A percentile compares a stretch with the other conserved stretches of the same genome.
Conservation (phyloP, 1,140 invertebrate species). For the Wasmannia auropunctata region DNA sequence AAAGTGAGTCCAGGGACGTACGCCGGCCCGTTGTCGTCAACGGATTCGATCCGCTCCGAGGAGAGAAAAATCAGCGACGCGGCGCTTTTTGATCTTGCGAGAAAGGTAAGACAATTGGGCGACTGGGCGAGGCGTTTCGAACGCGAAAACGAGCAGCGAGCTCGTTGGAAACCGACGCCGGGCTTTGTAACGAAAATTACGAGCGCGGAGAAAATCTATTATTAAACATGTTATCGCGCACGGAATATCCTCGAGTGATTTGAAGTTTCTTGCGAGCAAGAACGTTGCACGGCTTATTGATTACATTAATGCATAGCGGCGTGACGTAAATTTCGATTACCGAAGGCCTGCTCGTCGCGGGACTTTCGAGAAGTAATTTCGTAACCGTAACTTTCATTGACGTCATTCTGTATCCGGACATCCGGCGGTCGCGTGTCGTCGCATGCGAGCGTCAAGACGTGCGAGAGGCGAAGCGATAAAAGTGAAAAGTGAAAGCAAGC, state of each 20-base stretch:
- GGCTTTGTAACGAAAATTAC: neutral
- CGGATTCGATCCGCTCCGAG: neutral
- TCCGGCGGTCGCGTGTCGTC: constrained; percentile 37
- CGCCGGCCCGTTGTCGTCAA: neutral
- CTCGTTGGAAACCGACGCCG: neutral
- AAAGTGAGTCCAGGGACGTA: constrained; percentile 77
- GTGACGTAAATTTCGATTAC: neutral
- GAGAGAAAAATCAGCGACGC: neutral
- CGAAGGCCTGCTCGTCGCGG: neutral
- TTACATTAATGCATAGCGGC: neutral
- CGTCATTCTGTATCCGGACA: constrained; percentile 40
- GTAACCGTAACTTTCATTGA: constrained; percentile 32
- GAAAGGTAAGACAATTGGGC: constrained; percentile 8
- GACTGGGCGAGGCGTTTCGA: neutral
- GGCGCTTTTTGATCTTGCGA: neutral
- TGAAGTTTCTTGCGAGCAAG: neutral
- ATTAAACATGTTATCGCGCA: neutral
- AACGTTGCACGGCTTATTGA: neutral
- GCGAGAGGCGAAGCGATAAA: constrained; percentile 60
- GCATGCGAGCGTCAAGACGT: no score
- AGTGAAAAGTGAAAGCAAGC: constrained; percentile 66
- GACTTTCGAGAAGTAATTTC: constrained; percentile 32
- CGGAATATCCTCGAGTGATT: neutral
- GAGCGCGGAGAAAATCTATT: neutral
- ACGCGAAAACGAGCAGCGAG: neutral